Evolutionary conservation across 2,797 vertebrate species (phyloP).

Genomic region (Mormyrus proboscirostris): DNA sequence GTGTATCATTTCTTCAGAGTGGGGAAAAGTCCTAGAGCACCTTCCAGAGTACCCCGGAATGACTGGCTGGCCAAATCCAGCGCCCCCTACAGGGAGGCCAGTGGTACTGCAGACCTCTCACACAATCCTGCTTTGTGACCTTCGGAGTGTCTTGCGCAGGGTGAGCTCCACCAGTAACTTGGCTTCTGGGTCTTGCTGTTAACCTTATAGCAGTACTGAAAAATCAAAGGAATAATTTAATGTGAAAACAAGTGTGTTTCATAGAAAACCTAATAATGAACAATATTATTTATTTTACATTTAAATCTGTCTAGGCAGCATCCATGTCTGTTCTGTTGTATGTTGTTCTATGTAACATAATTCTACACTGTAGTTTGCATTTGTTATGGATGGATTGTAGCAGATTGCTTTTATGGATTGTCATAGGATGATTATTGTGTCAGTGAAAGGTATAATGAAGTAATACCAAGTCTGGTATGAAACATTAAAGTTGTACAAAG

Average conservation of each 20-base stretch:
- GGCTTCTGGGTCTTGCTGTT: background rate
- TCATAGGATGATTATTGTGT: background rate
- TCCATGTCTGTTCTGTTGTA: background rate
- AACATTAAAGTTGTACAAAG: background rate
- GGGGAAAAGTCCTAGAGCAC: slow-evolving; percentile 42
- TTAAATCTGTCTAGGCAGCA: background rate
- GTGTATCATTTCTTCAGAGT: slow-evolving; percentile 37
- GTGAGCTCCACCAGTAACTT: slow-evolving; percentile 24
- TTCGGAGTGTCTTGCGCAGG: slow-evolving; percentile 40
- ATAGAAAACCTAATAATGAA: background rate
- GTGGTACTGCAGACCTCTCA: slow-evolving; percentile 38
- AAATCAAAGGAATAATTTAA: background rate
- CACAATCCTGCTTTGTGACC: slow-evolving; percentile 29
- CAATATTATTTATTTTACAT: background rate
- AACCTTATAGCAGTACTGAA: background rate
- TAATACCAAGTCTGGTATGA: background rate
- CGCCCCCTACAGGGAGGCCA: slow-evolving; percentile 47
- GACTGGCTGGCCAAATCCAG: slow-evolving; percentile 40
- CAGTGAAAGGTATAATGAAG: background rate
- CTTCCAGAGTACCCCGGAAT: slow-evolving; percentile 36
- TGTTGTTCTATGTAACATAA: background rate
- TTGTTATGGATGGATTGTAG: background rate
- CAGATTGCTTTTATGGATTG: background rate
- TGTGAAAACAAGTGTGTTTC: background rate
- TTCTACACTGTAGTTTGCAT: background rate